Base-by-base conservation (phyloP, 2,113 vertebrate genomes). In the Rhabdomys dilectus region DNA sequence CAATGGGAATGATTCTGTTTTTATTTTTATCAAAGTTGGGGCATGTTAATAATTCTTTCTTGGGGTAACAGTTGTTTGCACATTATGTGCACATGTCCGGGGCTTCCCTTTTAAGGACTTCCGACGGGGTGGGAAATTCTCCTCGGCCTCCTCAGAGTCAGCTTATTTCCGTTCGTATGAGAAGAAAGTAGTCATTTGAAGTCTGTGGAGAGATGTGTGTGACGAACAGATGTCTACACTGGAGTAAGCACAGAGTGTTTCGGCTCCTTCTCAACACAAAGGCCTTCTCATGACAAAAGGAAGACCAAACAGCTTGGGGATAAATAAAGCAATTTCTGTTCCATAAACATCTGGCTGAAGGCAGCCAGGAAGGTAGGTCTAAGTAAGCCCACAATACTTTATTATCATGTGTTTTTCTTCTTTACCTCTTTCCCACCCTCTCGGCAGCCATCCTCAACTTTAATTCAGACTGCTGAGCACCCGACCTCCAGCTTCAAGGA, bases 11-110 rank as follows among this genome's bases (percentile, higher is more conserved):
- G 89, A 96, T 97, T 97, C 97, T 93, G 39, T 53, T 96, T 98
- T 97, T 90, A 93, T 97, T 98, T 98, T 93, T 98, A 97, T 98
- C 97, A 97, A 97, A 97, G 96, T 97, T 93, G 96, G 96, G 95
- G 92, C 95, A 97, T 96, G 96, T 88, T 98, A 98, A 96, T 97
- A 96, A 97, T 97, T 97, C 96, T 94, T 96, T 96, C 88, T 91
- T 77, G 91, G 92, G 92, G 95, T 97, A 98, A 97, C 96, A 91
- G 94, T 96, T 97, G 96, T 97, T 98, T 97, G 96, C 97, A 97
- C 97, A 97, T 97, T 95, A 97, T 94, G 96, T 95, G 96, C 96
- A 97, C 95, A 97, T 96, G 93, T 94, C 93, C 70, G 16, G 16
- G 45, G 75, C 89, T 94, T 93, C 87, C 94, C 97, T 95, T 96